A percentile compares a stretch with the other conserved stretches of the same genome.
phyloP scores from a whole-genome alignment of 2,888 invertebrate genomes.

The Machimus rusticus region DNA sequence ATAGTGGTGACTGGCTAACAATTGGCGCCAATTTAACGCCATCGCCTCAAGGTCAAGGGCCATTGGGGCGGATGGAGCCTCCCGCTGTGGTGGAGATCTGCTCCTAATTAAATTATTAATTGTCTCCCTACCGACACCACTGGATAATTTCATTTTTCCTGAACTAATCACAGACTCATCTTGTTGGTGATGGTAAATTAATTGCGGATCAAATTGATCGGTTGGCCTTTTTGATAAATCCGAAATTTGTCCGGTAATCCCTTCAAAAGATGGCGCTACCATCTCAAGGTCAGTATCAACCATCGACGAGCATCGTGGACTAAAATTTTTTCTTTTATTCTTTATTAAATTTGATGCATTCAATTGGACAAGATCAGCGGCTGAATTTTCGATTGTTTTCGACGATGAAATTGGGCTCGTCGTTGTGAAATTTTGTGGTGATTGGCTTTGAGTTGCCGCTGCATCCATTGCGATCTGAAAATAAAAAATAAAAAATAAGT shows the following conservation, averaged over 20 bases:
- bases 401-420: background rate
- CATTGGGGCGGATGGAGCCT: background rate
- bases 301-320: constrained; percentile 40
- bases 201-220: background rate
- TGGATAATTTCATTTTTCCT: background rate
- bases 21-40: constrained; percentile 8
- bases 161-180: background rate
- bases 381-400: background rate
- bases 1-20: background rate
- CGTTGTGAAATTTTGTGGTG: background rate
- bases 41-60: background rate
- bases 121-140: background rate
- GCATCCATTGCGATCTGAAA: constrained; percentile 19
- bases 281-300: background rate
- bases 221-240: background rate
- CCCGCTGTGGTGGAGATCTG: background rate
- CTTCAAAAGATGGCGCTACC: background rate
- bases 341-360: constrained; percentile 28
- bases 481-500: no score
- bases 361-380: constrained; percentile 4
- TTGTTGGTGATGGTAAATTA: background rate
- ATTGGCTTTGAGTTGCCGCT: constrained; percentile 18
- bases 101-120: background rate
- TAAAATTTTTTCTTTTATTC: constrained; percentile 46
- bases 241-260: background rate